Evolutionary conservation across 2,797 vertebrate genomes (phyloP).

Genomic region (Falco novaeseelandiae): DNA sequence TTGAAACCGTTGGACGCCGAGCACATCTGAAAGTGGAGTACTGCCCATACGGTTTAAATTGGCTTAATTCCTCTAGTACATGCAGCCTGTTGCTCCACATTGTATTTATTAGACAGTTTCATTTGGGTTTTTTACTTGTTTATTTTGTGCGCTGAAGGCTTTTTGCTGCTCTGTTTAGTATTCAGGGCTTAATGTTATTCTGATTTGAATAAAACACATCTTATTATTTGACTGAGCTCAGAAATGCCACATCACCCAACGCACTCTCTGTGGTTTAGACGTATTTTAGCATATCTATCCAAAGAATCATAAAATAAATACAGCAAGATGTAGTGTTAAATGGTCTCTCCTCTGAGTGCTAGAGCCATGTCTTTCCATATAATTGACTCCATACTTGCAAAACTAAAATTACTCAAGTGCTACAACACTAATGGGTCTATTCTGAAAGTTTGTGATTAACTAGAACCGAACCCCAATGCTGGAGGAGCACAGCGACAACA

Average conservation of each 20-base stretch:
- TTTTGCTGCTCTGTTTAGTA: slow-evolving; percentile 60
- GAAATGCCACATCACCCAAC: slow-evolving; percentile 30
- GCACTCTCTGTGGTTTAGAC: slow-evolving; percentile 11
- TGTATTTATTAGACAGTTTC: slow-evolving; percentile 64
- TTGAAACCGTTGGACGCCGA: neutral
- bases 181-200: slow-evolving; percentile 20
- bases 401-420: neutral
- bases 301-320: slow-evolving; percentile 24
- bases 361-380: neutral
- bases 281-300: slow-evolving; percentile 3
- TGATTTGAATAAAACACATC: slow-evolving; percentile 52
- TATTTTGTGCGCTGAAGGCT: slow-evolving; percentile 54
- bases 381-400: neutral
- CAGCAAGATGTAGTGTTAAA: neutral
- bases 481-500: neutral
- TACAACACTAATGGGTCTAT: neutral
- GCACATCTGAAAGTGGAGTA: slow-evolving; percentile 27
- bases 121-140: slow-evolving; percentile 45
- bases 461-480: neutral
- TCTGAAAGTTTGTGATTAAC: neutral
- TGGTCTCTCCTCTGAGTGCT: neutral
- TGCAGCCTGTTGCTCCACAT: slow-evolving; percentile 57
- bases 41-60: slow-evolving; percentile 56
- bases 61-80: slow-evolving; percentile 60
- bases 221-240: slow-evolving; percentile 49